Percentiles rank a stretch among this genome's conserved stretches.
phyloP scores from a whole-genome alignment of 2,113 vertebrate species.

The Reinhardtius hippoglossoides region DNA sequence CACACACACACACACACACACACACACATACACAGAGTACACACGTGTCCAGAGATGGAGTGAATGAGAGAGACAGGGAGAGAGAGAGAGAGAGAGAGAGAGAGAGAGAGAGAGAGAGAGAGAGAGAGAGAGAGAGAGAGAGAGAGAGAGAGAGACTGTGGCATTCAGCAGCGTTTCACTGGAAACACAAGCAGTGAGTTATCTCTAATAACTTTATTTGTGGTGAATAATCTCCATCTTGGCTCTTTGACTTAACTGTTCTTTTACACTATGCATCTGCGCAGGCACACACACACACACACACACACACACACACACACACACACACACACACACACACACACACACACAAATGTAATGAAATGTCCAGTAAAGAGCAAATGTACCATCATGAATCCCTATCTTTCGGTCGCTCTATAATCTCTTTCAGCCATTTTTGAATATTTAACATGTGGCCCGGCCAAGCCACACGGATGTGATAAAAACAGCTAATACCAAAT shows the following conservation, averaged over 20 bases:
- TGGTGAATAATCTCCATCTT: constrained; percentile 51
- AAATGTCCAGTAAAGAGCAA: no score
- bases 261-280: constrained; percentile 21
- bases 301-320: not conserved
- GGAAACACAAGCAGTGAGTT: constrained; percentile 68
- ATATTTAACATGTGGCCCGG: constrained; percentile 24
- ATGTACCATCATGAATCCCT: no score
- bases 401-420: no score
- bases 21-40: constrained; percentile 13
- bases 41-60: constrained; percentile 52
- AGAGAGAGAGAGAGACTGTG: constrained; percentile 45
- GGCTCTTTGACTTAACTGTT: constrained; percentile 19
- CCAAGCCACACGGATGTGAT: constrained; percentile 27
- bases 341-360: no score
- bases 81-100: no score
- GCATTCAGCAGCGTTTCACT: constrained; percentile 49
- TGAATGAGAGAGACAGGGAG: constrained; percentile 22
- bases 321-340: not conserved
- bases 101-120: constrained; percentile 27
- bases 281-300: not conserved
- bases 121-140: constrained; percentile 40
- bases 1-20: constrained; percentile 14
- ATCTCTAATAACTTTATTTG: constrained; percentile 70
- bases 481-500: constrained; percentile 48
- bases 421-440: not conserved